Evolutionary conservation across 2,797 vertebrate genomes (phyloP).

Genomic region (Rhynchonycteris naso): DNA sequence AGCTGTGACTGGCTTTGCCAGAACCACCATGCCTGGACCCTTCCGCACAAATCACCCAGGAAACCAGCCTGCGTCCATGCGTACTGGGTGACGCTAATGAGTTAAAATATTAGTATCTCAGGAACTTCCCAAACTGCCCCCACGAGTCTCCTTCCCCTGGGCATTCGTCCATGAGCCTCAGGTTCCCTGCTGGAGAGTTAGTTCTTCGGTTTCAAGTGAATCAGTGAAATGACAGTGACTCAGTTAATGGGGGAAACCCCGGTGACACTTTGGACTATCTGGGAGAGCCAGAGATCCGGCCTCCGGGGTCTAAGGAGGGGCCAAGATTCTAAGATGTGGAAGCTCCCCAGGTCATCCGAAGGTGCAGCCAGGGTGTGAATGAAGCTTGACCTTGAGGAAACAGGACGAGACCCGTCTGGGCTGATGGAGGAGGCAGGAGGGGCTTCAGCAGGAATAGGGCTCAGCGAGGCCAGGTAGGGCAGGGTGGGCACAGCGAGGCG

Average conservation of each 20-base stretch:
- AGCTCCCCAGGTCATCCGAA: not conserved
- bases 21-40: accelerated
- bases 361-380: not conserved
- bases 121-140: too few species aligned
- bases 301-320: not conserved
- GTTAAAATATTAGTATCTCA: not conserved
- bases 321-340: not conserved
- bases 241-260: too few species aligned
- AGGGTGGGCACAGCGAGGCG: accelerated
- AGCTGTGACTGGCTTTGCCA: not conserved
- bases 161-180: too few species aligned
- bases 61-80: too few species aligned
- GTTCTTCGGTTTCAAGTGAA: too few species aligned
- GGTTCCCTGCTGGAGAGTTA: too few species aligned
- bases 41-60: not conserved
- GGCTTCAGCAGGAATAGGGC: not conserved
- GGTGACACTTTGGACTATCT: not conserved
- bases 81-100: too few species aligned
- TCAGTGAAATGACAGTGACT: too few species aligned
- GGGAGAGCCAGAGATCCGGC: not conserved
- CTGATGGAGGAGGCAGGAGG: not conserved
- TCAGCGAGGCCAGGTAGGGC: not conserved
- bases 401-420: not conserved
- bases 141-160: too few species aligned
- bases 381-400: too few species aligned